phyloP scores from a whole-genome alignment of 2,797 vertebrate genomes.

The Clarias fuscus region DNA sequence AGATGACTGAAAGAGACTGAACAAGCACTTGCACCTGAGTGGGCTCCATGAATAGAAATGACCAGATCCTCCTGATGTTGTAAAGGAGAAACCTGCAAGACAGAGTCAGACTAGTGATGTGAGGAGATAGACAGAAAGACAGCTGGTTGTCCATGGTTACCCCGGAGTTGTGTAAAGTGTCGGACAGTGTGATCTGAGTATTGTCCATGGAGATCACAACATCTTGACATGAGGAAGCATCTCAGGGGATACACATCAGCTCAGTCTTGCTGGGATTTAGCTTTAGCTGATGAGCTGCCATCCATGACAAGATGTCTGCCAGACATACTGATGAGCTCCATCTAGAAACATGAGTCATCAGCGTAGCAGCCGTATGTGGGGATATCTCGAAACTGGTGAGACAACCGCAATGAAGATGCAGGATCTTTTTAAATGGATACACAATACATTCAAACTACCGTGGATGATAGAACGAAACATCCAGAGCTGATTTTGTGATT shows the following conservation, averaged over 20 bases:
- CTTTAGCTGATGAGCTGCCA: not conserved
- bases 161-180: not conserved
- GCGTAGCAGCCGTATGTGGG: not conserved
- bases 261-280: not conserved
- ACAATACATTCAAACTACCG: not conserved
- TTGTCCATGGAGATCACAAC: not conserved
- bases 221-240: not conserved
- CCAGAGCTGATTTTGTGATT: not conserved
- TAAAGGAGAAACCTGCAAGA: not conserved
- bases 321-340: not conserved
- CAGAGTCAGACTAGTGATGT: not conserved
- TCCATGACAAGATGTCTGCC: constrained; percentile 6
- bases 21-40: not conserved
- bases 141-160: not conserved
- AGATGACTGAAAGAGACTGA: not conserved
- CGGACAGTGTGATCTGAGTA: not conserved
- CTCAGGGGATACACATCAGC: not conserved
- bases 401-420: not conserved
- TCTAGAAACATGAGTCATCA: not conserved
- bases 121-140: not conserved
- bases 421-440: not conserved
- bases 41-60: not conserved
- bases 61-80: not conserved
- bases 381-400: not conserved
- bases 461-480: not conserved